Evolutionary conservation across 2,888 invertebrate species (phyloP), one percentile per base, ranked within the genome.

Genomic region (Aphodius sticticus): DNA sequence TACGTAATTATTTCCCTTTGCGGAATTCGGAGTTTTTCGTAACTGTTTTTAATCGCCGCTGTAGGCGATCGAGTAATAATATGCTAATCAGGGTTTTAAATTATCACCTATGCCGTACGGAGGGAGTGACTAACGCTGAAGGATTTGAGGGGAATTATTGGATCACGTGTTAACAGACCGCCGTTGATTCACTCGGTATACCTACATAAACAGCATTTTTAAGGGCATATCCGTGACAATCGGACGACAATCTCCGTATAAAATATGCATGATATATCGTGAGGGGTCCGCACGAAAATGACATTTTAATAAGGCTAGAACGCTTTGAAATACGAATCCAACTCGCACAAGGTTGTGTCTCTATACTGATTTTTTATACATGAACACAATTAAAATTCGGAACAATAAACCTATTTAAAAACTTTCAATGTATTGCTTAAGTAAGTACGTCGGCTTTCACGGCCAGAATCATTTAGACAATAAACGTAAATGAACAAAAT

Each of bases 1-100:
- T 53, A 53, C 12, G 9, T 53, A 53, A 53, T 53, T 53, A 53
- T 53, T 26, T 53, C 53, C 53, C 9, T 53, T 53, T 53, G 53
- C 53, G 53, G 53, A 53, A 53, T 53, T 53, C 53, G 53, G 53
- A 53, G 53, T 53, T 53, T 53, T 53, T 53, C 53, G 53, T 53
- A 53, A 53, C 53, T 53, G 53, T 53, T 53, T 53, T 53, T 53
- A 53, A 53, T 53, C 53, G 53, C 7, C 53, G 53, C 53, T 5
- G 9, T 53, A 53, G 53, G 53, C 53, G 12, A 53, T 53, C 12
- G 53, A 12, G 53, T 53, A 53, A 53, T 5, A 53, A 53, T 53
- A 53, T 53, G 53, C 53, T 53, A 53, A 53, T 53, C 53, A 53
- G 53, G 53, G 53, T 9, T 53, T 53, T 53, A 53, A 53, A 53